Base-by-base conservation (phyloP, 2,888 invertebrate genomes). In the Malthinus seriepunctatus region DNA sequence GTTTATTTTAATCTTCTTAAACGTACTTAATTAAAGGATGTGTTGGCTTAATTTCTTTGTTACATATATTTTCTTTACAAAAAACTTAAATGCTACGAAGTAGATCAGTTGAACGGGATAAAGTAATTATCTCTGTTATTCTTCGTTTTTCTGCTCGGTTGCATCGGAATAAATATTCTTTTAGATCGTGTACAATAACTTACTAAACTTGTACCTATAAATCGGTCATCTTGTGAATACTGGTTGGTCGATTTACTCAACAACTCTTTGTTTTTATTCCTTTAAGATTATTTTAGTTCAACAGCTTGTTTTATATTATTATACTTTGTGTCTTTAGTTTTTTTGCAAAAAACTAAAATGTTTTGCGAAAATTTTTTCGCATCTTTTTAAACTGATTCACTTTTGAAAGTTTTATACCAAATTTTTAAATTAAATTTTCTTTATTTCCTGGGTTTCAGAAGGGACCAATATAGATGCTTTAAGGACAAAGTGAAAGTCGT, bases 61-160 rank as follows among this genome's bases (percentile, higher is more conserved):
- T 42, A 59, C 46, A 51, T 23, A 23, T 23, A 23, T 23, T 3
- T 23, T 23, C 23, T 5, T 23, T 23, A 23, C 23, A 23, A 23
- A 23, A 23, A 23, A 23, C 23, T 23, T 23, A 23, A 23, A 23
- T 23, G 23, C 23, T 23, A 23, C 23, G 5, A 54, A 59, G 54
- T 54, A 54, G 59, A 59, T 55, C 54, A 54, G 46, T 59, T 51
- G 46, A 67, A 69, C 66, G 67, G 71, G 73, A 75, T 76, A 73
- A 74, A 75, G 76, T 77, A 77, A 77, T 77, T 77, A 77, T 73
- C 69, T 72, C 66, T 69, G 73, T 74, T 74, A 76, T 76, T 76
- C 71, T 73, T 74, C 74, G 76, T 78, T 77, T 77, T 77, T 78
- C 75, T 76, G 76, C 73, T 74, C 71, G 73, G 71, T 69, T 72